Evolutionary conservation across 1,140 invertebrate genomes (phyloP).

Genomic region (Apis florea): DNA sequence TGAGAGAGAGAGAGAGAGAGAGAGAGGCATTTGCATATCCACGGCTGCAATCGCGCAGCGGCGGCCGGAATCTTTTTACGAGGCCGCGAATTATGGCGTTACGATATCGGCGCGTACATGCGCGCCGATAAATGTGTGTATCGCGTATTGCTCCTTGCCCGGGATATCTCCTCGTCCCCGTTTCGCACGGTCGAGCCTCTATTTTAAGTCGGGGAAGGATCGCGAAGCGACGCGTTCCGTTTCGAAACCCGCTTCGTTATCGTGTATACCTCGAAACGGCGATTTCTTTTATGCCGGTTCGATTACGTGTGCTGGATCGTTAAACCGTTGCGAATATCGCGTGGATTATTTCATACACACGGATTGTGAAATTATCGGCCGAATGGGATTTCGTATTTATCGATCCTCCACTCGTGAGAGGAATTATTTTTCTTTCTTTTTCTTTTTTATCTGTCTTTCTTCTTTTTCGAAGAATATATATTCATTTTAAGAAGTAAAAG

Average conservation of each 20-base stretch:
- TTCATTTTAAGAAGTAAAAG: too few relatives aligned
- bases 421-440: too few relatives aligned
- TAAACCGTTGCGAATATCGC: not conserved
- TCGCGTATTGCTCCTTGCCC: slow-evolving; percentile 25
- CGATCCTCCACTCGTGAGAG: too few relatives aligned
- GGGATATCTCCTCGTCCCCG: slow-evolving; percentile 33
- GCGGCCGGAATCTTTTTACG: slow-evolving; percentile 58
- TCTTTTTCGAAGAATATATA: too few relatives aligned
- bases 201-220: slow-evolving; percentile 21
- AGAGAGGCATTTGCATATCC: slow-evolving; percentile 74
- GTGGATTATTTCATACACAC: not conserved
- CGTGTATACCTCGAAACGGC: not conserved
- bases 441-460: too few relatives aligned
- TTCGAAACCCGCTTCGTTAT: not conserved
- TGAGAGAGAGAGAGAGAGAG: too few relatives aligned
- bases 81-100: slow-evolving; percentile 53
- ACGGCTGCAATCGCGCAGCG: slow-evolving; percentile 59
- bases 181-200: slow-evolving; percentile 10
- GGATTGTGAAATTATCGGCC: not conserved
- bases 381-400: too few relatives aligned
- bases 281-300: not conserved
- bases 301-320: not conserved
- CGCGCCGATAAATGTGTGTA: slow-evolving; percentile 45
- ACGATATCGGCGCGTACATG: slow-evolving; percentile 39
- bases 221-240: not conserved